phyloP scores from a whole-genome alignment of 2,113 vertebrate species.

The Pachypanchax playfairii region DNA sequence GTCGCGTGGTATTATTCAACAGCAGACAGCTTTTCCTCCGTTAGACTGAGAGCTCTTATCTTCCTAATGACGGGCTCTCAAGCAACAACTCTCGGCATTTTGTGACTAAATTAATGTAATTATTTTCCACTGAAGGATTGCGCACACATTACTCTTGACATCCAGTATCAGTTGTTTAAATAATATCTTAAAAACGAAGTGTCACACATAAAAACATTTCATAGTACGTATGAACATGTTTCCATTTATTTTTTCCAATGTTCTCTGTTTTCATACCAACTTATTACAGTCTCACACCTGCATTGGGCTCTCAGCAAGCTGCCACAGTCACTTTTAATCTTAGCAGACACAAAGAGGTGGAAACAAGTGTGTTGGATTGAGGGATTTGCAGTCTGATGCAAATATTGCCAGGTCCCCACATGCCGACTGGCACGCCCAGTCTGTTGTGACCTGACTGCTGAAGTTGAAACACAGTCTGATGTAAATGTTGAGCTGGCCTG shows the following conservation, averaged over 20 bases:
- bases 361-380: not conserved
- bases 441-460: conserved; percentile 22
- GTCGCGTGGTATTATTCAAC: conserved; percentile 16
- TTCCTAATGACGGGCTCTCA: conserved; percentile 5
- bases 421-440: conserved; percentile 11
- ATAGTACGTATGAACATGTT: conserved; percentile 14
- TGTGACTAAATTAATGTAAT: not conserved
- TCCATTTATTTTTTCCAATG: conserved; percentile 37
- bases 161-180: not conserved
- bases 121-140: not conserved
- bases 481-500: conserved; percentile 55
- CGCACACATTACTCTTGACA: not conserved
- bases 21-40: conserved; percentile 21
- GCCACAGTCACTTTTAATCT: conserved; percentile 13
- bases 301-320: conserved; percentile 48
- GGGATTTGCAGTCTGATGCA: conserved; percentile 62
- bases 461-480: conserved; percentile 54
- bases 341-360: conserved; percentile 3
- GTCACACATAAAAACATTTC: not conserved
- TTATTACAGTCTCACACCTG: conserved; percentile 41
- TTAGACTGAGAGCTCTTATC: not conserved
- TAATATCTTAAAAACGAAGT: not conserved
- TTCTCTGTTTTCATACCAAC: conserved; percentile 38
- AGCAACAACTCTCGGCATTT: conserved; percentile 25
- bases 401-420: conserved; percentile 45